Base-by-base conservation (phyloP, 2,888 invertebrate species). In the Dendrolimus houi region DNA sequence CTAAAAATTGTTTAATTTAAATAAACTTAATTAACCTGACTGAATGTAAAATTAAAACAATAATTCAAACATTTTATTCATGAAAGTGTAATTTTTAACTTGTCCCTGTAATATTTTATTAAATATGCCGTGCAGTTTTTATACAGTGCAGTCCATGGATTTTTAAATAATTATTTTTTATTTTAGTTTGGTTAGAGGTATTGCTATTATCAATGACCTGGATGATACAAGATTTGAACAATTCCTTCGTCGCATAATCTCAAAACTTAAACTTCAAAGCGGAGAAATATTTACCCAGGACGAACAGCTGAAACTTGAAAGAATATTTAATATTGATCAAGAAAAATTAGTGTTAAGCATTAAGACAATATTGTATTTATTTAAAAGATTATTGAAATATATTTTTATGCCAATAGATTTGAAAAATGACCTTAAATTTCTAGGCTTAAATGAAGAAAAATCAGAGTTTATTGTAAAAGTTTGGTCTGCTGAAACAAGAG, bases 391-490 rank as follows among this genome's bases (percentile, higher is more conserved):
- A 62, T 60, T 84, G 1, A 90, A 86, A 64, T 89, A 72, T 63
- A 83, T 90, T 57, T 85, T 88, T 62, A 87, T 87, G 86, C 89
- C 90, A 13, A 57, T 64, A n/a, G 68, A 84, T 68, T 72, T 90
- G 42, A 87, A 83, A 68, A 74, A 62, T 62, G 85, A 88, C 70
- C 70, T 90, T 8, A 73, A 70, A 58, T 60, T 60, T 41, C 62
- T 85, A 55, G 89, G 88, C 52, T 66, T 89, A 10, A 74, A 61
- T 60, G 72, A 75, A 70, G 78, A 80, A 52, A 90, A 88, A 68
- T 72, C 81, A 29, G 84, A 86, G 58, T 64, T 71, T 9, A 74
- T 89, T 64, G 72, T 87, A 2, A 88, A 88, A 68, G 68, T 85
- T 14, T 90, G 88, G 89, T 87, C 88, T 14, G 62, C 70, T 13